phyloP scores from a whole-genome alignment of 2,888 invertebrate species.

The Cryptocephalus moraei region DNA sequence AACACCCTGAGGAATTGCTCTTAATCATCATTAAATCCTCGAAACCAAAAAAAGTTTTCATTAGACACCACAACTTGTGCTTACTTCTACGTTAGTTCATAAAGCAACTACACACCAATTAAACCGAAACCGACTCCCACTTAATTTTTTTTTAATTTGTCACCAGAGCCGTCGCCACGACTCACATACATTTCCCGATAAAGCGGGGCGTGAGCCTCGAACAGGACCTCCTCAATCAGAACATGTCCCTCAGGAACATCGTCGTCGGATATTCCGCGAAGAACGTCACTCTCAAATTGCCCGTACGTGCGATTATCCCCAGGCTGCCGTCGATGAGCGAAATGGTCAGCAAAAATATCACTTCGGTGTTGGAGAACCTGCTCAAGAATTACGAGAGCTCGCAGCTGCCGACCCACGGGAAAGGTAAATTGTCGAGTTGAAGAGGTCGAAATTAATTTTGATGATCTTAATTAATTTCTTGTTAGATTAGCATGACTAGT shows the following conservation, averaged over 20 bases:
- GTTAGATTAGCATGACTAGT: too few relatives aligned
- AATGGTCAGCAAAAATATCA: conserved; percentile 67
- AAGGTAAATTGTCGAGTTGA: conserved; percentile 46
- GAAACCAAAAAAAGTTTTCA: too few relatives aligned
- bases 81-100: too few relatives aligned
- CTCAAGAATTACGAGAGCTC: conserved; percentile 85
- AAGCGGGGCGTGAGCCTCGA: conserved; percentile 15
- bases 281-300: conserved; percentile 3
- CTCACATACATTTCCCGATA: neutral
- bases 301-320: conserved; percentile 4
- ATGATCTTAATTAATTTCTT: too few relatives aligned
- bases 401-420: conserved; percentile 78
- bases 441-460: too few relatives aligned
- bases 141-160: neutral
- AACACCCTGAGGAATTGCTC: too few relatives aligned
- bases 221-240: conserved; percentile 15
- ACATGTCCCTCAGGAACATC: conserved; percentile 19
- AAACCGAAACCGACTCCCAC: too few relatives aligned
- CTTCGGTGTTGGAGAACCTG: conserved; percentile 73
- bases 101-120: too few relatives aligned
- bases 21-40: too few relatives aligned
- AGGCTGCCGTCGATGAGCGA: conserved; percentile 18
- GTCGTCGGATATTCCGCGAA: conserved; percentile 21
- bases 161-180: neutral
- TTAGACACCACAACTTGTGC: too few relatives aligned